Percentiles rank a stretch among this genome's conserved stretches.
Evolutionary conservation across 1,140 invertebrate species (phyloP).

Genomic region (Pachyrhynchus sulphureomaculatus): DNA sequence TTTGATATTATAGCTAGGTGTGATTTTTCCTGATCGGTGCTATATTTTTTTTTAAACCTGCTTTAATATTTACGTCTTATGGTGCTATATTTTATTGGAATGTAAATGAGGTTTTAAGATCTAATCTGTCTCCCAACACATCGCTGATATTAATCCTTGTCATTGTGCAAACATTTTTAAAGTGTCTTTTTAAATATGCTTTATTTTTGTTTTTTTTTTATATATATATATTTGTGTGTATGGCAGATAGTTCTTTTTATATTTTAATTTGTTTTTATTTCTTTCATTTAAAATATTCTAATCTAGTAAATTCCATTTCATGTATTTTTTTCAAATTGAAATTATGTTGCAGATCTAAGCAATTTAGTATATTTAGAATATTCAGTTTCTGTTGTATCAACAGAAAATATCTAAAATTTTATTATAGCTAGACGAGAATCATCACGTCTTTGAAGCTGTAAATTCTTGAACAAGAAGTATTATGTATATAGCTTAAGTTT

Average conservation of each 20-base stretch:
- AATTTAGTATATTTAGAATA: not conserved
- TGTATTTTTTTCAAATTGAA: not conserved
- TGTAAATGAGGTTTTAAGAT: no score
- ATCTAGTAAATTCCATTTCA: not conserved
- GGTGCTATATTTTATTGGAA: no score
- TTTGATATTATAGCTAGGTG: no score
- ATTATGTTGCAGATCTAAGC: slow-evolving; percentile 9
- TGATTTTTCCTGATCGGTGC: no score
- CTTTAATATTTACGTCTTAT: no score
- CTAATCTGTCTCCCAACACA: no score
- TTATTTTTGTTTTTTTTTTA: not conserved
- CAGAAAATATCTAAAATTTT: slow-evolving; percentile 3
- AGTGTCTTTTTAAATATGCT: not conserved
- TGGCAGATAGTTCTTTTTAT: not conserved
- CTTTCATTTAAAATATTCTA: not conserved
- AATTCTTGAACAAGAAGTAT: not conserved
- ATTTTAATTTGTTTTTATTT: not conserved
- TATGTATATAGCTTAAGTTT: not conserved
- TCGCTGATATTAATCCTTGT: no score
- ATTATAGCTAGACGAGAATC: not conserved
- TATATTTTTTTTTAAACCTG: no score
- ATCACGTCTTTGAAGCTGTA: not conserved
- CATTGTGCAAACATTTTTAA: no score
- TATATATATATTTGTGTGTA: not conserved
- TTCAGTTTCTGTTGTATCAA: slow-evolving; percentile 21